Base-by-base conservation (phyloP, 2,797 vertebrate genomes). In the Mycteria americana region DNA sequence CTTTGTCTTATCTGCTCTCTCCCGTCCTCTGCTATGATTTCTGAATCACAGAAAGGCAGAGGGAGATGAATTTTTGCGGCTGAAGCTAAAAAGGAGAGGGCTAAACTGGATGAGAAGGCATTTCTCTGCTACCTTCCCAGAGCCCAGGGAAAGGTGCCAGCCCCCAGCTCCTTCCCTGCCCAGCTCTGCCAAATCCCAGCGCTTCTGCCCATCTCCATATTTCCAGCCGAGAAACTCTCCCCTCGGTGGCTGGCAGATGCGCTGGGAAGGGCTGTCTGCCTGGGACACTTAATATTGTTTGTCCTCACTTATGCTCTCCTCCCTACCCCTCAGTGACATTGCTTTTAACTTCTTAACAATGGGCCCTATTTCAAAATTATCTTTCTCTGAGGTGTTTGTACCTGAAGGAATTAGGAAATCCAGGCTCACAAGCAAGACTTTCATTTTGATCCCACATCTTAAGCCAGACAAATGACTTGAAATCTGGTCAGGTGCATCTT, bases 161-260 rank as follows among this genome's bases (percentile, higher is more conserved):
- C 4, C 5, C 6, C 16, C 13, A 16, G 5, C 25, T 45, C 11
- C 13, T 84, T 86, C 45, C 64, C 46, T 50, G n/a, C 28, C 67
- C 45, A 69, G 11, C 21, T 17, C 18, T 68, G 24, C 13, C 43
- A 81, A 54, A 39, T 27, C 14, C 22, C 13, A 3, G 7, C 2
- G 2, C 16, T 85, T 59, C 39, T 78, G 18, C 18, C 27, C 48
- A 43, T 8, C 27, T 41, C 41, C 3, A 0, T 33, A 21, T 78
- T 67, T 24, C 27, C 64, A 46, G 35, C 13, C 25, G 62, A 77
- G 68, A 74, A 73, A 4, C 10, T 10, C 13, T 60, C 1, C 9
- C 13, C 10, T 31, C 0, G 0, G 16, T 30, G 48, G 11, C 39
- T 79, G 50, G 45, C 82, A 39, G 21, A 64, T 11, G 5, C 0